These are phyloP conservation scores for Tetragnatha montana DNA, from an alignment of 2,888 invertebrate species.

Conservation along the genomic window DNA sequence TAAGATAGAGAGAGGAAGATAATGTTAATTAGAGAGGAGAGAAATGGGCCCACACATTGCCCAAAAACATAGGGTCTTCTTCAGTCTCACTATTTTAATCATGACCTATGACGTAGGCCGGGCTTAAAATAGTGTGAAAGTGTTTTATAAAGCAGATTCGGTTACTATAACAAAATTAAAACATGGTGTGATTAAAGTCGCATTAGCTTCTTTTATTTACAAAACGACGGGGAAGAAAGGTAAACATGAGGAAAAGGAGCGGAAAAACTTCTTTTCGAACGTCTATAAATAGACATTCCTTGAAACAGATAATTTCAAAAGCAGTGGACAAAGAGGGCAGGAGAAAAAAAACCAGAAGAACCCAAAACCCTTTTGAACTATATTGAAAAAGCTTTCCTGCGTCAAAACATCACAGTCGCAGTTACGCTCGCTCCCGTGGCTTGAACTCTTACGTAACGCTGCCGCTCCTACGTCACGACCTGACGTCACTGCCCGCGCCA, in stretches of 20 bases:
- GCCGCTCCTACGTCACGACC: slow-evolving; percentile 24
- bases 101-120: too few relatives aligned
- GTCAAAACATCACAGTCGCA: neutral
- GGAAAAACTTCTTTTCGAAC: neutral
- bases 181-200: too few relatives aligned
- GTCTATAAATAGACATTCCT: neutral
- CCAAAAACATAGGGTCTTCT: too few relatives aligned
- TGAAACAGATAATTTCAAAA: neutral
- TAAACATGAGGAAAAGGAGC: neutral
- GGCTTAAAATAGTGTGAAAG: too few relatives aligned
- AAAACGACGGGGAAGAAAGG: neutral
- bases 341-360: neutral
- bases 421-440: neutral
- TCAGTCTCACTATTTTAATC: too few relatives aligned
- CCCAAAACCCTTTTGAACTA: neutral
- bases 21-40: too few relatives aligned
- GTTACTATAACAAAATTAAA: too few relatives aligned
- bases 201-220: neutral
- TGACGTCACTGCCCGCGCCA: slow-evolving; percentile 10
- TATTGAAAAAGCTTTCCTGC: neutral
- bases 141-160: too few relatives aligned
- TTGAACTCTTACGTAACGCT: slow-evolving; percentile 34
- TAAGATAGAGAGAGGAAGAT: too few relatives aligned
- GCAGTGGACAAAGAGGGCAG: neutral
- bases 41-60: too few relatives aligned